A percentile compares a stretch with the other conserved stretches of the same genome.
These are phyloP conservation scores for Drosophila kanapiae DNA, from an alignment of 1,140 invertebrate genomes.

Conservation along the genomic window DNA sequence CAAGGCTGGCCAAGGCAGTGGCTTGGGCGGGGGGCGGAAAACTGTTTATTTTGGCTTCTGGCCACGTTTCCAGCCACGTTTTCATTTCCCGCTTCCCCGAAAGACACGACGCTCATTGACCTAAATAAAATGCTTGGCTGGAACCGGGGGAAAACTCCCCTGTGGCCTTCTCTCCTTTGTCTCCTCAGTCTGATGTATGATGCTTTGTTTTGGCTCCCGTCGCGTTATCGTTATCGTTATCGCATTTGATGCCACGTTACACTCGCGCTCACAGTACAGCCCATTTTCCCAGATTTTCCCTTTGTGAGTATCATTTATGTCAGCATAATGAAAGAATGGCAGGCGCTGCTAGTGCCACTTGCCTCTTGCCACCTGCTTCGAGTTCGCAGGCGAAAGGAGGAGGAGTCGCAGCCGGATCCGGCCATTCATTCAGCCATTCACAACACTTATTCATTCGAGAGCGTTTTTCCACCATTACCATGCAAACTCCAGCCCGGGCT, in stretches of 20 bases:
- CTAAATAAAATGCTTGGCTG: slow-evolving; percentile 75
- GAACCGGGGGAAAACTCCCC: slow-evolving; percentile 8
- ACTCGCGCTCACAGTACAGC: slow-evolving; percentile 20
- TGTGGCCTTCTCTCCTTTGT: slow-evolving; percentile 29
- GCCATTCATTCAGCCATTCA: slow-evolving; percentile 37
- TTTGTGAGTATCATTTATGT: slow-evolving; percentile 64
- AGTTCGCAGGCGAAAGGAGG: background rate
- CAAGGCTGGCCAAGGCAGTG: slow-evolving; percentile 19
- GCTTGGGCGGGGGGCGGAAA: slow-evolving; percentile 8
- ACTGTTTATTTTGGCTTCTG: slow-evolving; percentile 47
- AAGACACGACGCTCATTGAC: slow-evolving; percentile 67
- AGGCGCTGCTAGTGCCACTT: slow-evolving; percentile 29
- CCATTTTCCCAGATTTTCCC: slow-evolving; percentile 12
- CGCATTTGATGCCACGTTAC: slow-evolving; percentile 67
- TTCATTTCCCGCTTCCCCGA: background rate
- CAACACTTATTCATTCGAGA: slow-evolving; percentile 60
- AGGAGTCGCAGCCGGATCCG: too few species aligned
- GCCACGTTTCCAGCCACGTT: slow-evolving; percentile 19
- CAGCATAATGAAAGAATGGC: slow-evolving; percentile 66
- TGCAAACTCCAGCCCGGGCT: slow-evolving; percentile 11
- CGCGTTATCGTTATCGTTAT: slow-evolving; percentile 68
- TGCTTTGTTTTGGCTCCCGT: slow-evolving; percentile 46
- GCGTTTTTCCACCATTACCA: slow-evolving; percentile 57
- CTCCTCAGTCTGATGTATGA: slow-evolving; percentile 47
- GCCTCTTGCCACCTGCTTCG: slow-evolving; percentile 53